Percentiles rank a stretch among this genome's conserved stretches.
phyloP scores from a whole-genome alignment of 2,888 invertebrate genomes.

The Marasmarcha lunaedactyla region DNA sequence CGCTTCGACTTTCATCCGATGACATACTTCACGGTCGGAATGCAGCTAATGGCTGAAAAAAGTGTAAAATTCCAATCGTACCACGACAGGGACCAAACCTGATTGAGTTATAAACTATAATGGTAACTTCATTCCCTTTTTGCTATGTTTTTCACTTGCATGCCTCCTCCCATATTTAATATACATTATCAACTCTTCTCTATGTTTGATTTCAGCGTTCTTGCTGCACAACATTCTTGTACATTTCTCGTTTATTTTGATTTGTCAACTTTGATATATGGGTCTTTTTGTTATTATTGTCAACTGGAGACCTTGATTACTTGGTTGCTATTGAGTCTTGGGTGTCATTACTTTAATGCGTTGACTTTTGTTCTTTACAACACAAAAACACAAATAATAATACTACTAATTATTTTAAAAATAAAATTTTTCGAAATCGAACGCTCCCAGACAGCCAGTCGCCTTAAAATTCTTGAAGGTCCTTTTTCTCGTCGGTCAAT shows the following conservation, averaged over 20 bases:
- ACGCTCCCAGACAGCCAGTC: conserved; percentile 48
- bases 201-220: conserved; percentile 48
- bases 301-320: conserved; percentile 36
- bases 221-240: conserved; percentile 44
- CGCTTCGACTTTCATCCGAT: conserved; percentile 4
- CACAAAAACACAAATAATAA: no score
- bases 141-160: conserved; percentile 59
- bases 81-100: conserved; percentile 33
- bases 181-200: conserved; percentile 49
- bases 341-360: conserved; percentile 9
- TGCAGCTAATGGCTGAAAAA: conserved; percentile 53
- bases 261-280: conserved; percentile 62
- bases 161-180: conserved; percentile 57
- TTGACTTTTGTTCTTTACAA: background rate
- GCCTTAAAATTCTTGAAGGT: conserved; percentile 25
- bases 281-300: conserved; percentile 49
- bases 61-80: conserved; percentile 58
- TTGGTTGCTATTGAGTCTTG: conserved; percentile 20
- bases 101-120: conserved; percentile 69
- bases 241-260: conserved; percentile 59
- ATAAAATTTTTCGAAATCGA: no score
- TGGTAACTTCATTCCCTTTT: conserved; percentile 60
- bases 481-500: conserved; percentile 12
- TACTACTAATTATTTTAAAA: no score
- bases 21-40: conserved; percentile 40